Conservation (phyloP, 1,140 invertebrate genomes). For the Euwallacea similis region DNA sequence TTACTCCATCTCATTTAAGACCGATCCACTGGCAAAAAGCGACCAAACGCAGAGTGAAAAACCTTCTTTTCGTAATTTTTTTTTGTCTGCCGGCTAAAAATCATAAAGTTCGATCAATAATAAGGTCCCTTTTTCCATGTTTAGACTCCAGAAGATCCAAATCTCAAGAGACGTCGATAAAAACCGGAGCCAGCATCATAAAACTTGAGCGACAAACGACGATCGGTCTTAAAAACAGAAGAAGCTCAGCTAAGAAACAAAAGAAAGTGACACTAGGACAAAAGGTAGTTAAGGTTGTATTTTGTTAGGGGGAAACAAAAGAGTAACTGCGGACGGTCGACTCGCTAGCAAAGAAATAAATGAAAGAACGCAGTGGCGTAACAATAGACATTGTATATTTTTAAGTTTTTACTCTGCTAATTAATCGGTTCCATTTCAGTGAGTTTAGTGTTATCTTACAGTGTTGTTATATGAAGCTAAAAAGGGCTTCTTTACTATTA, state of each 20-base stretch:
- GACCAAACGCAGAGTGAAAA: neutral
- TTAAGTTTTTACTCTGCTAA: neutral
- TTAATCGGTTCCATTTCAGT: neutral
- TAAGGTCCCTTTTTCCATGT: no score
- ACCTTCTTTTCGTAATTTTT: no score
- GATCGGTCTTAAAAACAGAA: constrained; percentile 41
- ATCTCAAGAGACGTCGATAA: constrained; percentile 35
- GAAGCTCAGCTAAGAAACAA: constrained; percentile 45
- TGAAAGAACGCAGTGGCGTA: constrained; percentile 44
- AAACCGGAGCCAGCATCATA: constrained; percentile 42
- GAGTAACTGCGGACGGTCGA: constrained; percentile 47
- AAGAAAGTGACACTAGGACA: constrained; percentile 55
- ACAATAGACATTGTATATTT: no score
- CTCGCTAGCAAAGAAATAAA: constrained; percentile 51
- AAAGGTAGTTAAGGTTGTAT: constrained; percentile 55
- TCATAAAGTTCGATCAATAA: no score
- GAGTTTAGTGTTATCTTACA: neutral
- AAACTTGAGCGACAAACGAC: constrained; percentile 47
- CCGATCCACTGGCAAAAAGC: neutral
- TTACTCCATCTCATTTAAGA: constrained; percentile 5
- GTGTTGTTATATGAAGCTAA: no score
- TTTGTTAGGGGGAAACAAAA: constrained; percentile 47
- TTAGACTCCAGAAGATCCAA: no score
- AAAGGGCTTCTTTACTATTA: no score
- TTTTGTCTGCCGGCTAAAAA: neutral